Evolutionary conservation across 2,888 invertebrate species (phyloP).

Genomic region (Poecilus cupreus): DNA sequence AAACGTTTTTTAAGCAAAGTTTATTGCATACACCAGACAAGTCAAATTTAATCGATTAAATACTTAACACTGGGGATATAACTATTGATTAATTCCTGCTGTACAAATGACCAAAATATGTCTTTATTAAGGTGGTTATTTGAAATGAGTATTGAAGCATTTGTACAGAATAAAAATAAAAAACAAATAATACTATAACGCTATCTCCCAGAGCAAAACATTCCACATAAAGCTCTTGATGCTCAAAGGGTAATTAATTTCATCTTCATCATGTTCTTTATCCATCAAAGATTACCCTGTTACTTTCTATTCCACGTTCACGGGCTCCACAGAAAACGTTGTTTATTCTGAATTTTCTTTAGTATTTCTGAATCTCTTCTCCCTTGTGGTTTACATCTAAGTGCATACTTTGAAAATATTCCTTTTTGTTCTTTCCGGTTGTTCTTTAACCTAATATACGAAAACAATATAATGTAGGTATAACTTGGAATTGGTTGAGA

Average conservation of each 20-base stretch:
- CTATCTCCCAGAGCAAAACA: not conserved
- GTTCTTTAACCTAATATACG: conserved; percentile 1
- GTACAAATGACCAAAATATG: too few species aligned
- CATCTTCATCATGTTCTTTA: conserved; percentile 18
- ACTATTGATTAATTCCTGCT: too few species aligned
- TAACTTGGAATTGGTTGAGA: too few species aligned
- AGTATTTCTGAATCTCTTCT: conserved; percentile 8
- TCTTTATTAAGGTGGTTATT: too few species aligned
- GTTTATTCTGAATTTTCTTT: conserved; percentile 15
- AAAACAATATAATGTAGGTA: not conserved
- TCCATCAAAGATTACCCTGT: conserved; percentile 1
- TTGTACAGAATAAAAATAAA: not conserved
- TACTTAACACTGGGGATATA: too few species aligned
- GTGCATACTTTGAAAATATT: conserved; percentile 32
- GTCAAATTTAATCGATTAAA: too few species aligned
- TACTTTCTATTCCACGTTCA: not conserved
- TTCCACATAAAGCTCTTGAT: not conserved
- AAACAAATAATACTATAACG: conserved; percentile 17
- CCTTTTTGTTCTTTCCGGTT: not conserved
- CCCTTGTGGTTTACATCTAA: conserved; percentile 21
- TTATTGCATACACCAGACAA: too few species aligned
- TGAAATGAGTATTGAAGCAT: too few species aligned
- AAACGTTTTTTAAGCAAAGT: too few species aligned
- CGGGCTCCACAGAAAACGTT: not conserved
- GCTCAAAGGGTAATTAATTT: conserved; percentile 18